Evolutionary conservation across 2,113 vertebrate genomes (phyloP), one percentile per base, ranked within the genome.

Genomic region (Catharus bicknelli): DNA sequence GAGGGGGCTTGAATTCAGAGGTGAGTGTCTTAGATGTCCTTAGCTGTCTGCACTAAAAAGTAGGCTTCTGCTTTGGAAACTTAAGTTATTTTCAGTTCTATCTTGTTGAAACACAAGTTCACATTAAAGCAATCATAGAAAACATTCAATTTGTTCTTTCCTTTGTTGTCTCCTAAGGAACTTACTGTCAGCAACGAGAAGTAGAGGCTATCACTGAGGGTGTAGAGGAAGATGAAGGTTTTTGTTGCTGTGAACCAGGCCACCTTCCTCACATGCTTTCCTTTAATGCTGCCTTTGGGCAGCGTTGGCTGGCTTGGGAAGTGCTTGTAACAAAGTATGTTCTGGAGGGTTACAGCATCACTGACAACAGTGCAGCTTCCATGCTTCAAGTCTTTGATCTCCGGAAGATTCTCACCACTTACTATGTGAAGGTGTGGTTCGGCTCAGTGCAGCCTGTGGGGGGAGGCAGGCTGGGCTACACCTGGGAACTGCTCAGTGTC

Each of bases 361-460:
- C 98, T 18, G 98, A 98, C 95, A 99, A 99, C 81, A 99, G 98
- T 42, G 98, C 98, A 2, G 98, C 98, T 59, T 99, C 98, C 76
- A 98, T 99, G 98, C 98, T 99, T 76, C 98, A 99, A 95, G 98
- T 99, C 87, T 99, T 99, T 38, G 98, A 99, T 90, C 98, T 98
- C 51, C 98, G 98, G 45, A 98, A 98, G 86, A 98, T 99, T 53
- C 98, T 99, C 92, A 98, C 98, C 51, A 98, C 98, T 19, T 99
- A 99, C 79, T 99, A 99, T 11, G 98, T 98, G 82, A 99, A 98
- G 98, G 98, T 99, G 95, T 18, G 73, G 6, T 67, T 63, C 0
- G 3, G 13, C 27, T 68, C 10, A 15, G n/a, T 51, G 22, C 5
- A 34, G 0, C 10, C 22, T 1, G 1, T 18, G 38, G 3, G 13